A percentile compares a stretch with the other conserved stretches of the same genome.
These are phyloP conservation scores for Malurus elegans DNA, from an alignment of 2,113 vertebrate genomes.

Conservation along the genomic window DNA sequence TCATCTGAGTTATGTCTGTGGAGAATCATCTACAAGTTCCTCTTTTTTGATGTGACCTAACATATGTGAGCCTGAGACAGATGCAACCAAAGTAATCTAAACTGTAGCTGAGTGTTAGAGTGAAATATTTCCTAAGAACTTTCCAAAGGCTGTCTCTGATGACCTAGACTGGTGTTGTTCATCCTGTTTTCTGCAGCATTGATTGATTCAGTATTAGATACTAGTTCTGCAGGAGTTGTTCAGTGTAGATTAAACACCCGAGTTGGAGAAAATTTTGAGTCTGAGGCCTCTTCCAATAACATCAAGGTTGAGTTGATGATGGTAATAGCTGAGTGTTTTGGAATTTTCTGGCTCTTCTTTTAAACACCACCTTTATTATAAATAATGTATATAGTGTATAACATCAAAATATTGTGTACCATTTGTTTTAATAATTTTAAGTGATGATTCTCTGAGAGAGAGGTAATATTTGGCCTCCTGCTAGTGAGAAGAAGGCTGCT, in stretches of 20 bases:
- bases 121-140: neutral
- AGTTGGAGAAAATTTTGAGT: neutral
- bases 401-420: neutral
- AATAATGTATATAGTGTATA: neutral
- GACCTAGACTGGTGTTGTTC: neutral
- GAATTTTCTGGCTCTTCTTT: neutral
- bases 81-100: neutral
- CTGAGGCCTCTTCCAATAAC: neutral
- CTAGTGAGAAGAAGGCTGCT: neutral
- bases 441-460: neutral
- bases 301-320: neutral
- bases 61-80: neutral
- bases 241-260: neutral
- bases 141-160: neutral
- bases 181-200: neutral
- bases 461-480: neutral
- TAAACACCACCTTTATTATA: neutral
- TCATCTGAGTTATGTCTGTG: neutral
- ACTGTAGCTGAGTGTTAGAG: neutral
- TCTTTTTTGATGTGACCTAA: neutral
- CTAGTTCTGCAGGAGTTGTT: neutral
- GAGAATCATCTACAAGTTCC: neutral
- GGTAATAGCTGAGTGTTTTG: neutral
- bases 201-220: neutral
- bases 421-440: neutral